Evolutionary conservation across 1,140 invertebrate species (phyloP), one percentile per base, ranked within the genome.

Genomic region (Armadillidium nasatum): DNA sequence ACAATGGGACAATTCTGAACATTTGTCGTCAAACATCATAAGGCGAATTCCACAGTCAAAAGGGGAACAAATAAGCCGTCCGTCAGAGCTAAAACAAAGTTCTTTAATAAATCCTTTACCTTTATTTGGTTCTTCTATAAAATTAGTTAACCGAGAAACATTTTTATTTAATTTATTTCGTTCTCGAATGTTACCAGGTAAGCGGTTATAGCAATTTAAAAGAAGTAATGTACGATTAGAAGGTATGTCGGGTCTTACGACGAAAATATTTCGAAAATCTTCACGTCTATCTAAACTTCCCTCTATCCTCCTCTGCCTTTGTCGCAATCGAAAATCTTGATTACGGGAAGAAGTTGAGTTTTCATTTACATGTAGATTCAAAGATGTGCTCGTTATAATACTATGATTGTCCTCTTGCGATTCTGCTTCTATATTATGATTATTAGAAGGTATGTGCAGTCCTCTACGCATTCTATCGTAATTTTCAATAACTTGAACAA

Each of bases 1-100:
- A 82, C 89, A 90, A 76, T 90, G 88, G 2, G 91, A 90, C 45
- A 96, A 84, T 84, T 96, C 94, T 60, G 90, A 87, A 84, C 94
- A 94, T 10, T 90, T 85, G 0, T 88, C 86, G 77, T 91, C 91
- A 82, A 96, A 95, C 0, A 90, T 90, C 10, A 97, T 84, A 0
- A 97, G 85, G 21, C 94, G 86, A 46, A 96, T 89, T 6, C 94
- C 94, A 80, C 90, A 90, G 0, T 90, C 92, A 83, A 92, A 96
- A 0, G 95, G 94, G 0, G 94, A 96, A 83, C 92, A 94, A 23
- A 97, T 91, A 0, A 96, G 83, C 44, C 94, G 87, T 0, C 95
- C 95, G 84, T 96, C 94, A 2, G 91, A 86, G 0, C 93, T 96
- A 83, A 94, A 96, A 82, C 93, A 94, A 10, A 95, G 85, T 84